Evolutionary conservation across 30 jellyfish, hydroid and myxozoan genomes (phyloP), one percentile per base, ranked within the genome.

Genomic region (Nemopilema nomurai): DNA sequence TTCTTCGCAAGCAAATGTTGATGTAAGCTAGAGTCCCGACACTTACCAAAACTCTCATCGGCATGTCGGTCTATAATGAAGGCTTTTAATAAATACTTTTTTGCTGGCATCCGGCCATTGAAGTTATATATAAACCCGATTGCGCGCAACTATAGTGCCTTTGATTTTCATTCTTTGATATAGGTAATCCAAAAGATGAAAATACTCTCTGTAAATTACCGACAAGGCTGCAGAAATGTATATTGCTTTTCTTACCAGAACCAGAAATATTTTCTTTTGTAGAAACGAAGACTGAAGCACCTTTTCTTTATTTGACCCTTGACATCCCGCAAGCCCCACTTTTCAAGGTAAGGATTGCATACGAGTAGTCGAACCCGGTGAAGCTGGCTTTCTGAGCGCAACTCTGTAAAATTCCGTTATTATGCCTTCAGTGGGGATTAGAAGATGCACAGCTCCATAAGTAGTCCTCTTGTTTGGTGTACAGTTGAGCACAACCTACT

Each of bases 251-350:
- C n/a, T n/a, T n/a, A n/a, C n/a, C n/a, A n/a, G n/a, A n/a, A n/a
- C n/a, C n/a, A n/a, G 0, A 73, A 51, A 28, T 50, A 32, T 71
- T 64, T 41, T 73, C 16, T 1, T 73, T 77, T 49, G 25, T 76
- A 91, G 98, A 92, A 79, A 81, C 71, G 21, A 87, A 74, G 73
- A 21, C 85, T n/a, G 79, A 71, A 16, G 82, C 91, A 18, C 99
- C 99, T 19, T 96, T 90, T 70, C 86, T 90, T 41, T 96, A 90
- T 49, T 84, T 96, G 9, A 90, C 99, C 4, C 90, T 96, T 33
- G 99, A 96, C 70, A 88, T 96, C 19, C 99, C 99, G n/a, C 96
- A 98, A 22, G 90, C 99, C n/a, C 99, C 99, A 21, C 83, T 96
- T 1, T 96, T 95, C 77, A 88, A 87, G 97, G 98, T 90, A 41